These are phyloP conservation scores for Platycercus adscitus DNA, from an alignment of 2,113 vertebrate species.

Conservation along the genomic window DNA sequence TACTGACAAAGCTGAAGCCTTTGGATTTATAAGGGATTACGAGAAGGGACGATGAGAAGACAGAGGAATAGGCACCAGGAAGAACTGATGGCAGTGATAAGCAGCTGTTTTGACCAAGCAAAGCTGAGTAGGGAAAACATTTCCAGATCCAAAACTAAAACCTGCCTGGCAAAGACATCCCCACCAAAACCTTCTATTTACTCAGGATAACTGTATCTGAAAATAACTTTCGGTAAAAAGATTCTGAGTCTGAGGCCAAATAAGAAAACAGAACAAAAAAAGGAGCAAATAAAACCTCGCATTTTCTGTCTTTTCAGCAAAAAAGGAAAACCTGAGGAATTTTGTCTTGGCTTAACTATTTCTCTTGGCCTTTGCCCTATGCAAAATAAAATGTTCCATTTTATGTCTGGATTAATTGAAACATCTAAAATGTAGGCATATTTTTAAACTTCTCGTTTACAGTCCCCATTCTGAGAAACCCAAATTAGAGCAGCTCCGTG, in stretches of 20 bases:
- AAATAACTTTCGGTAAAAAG: not conserved
- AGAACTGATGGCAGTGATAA: not conserved
- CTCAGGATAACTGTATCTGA: not conserved
- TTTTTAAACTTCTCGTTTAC: not conserved
- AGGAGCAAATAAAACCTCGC: not conserved
- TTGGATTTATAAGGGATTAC: not conserved
- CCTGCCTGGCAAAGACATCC: not conserved
- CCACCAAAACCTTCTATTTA: not conserved
- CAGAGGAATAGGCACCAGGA: not conserved
- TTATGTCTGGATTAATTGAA: slow-evolving; percentile 4
- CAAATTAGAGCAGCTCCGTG: not conserved
- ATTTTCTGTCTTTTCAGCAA: slow-evolving; percentile 46
- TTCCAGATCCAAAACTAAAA: not conserved
- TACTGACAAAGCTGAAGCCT: not conserved
- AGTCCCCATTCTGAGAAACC: not conserved
- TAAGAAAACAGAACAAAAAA: not conserved
- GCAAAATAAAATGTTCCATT: slow-evolving; percentile 23
- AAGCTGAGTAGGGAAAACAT: not conserved
- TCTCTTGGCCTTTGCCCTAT: slow-evolving; percentile 37
- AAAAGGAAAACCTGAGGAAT: slow-evolving; percentile 51
- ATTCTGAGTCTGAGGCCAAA: not conserved
- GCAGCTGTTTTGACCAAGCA: not conserved
- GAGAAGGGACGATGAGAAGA: not conserved
- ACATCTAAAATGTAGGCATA: not conserved
- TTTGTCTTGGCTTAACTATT: slow-evolving; percentile 19